Evolutionary conservation across 1,140 invertebrate species (phyloP), one percentile per base, ranked within the genome.

Genomic region (Ostrea edulis): DNA sequence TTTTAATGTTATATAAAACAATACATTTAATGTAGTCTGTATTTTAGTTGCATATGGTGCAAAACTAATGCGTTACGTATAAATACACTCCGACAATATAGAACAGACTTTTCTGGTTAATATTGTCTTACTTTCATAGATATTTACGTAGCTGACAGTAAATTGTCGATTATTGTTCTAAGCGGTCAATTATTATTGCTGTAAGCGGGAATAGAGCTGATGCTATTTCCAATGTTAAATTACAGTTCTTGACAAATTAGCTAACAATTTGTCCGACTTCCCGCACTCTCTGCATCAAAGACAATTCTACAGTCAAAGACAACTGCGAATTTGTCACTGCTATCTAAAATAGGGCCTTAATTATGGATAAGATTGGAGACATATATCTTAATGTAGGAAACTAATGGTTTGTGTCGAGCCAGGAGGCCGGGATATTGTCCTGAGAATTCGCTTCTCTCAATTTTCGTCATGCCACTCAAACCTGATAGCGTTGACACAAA

Each of bases 121-220:
- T 77, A 77, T 14, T n/a, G 68, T 77, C 68, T 77, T 77, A 77
- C 12, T 77, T 77, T 35, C 22, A 77, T 25, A 77, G 68, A 77
- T 77, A 77, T 77, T 77, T 77, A 77, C 68, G 68, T 77, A 29
- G 68, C 68, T 77, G 68, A 77, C 68, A 77, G 68, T 8, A 25
- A 77, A 77, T 77, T 29, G 68, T 77, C 68, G 29, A 77, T 77
- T 77, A 77, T 77, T 77, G 68, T 77, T 77, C 25, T 77, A 77
- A 77, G 68, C 68, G 68, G 68, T 25, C 68, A 77, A 77, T 77
- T 77, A 77, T 77, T 77, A 77, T 77, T 77, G 68, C 68, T 77
- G 68, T 12, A 77, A 77, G 68, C 25, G 68, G 68, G 22, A 77
- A 77, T 77, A 77, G 68, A 77, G 29, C 25, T 77, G 25, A 77